These are phyloP conservation scores for Rhingia campestris DNA, from an alignment of 2,888 invertebrate genomes.

Conservation along the genomic window DNA sequence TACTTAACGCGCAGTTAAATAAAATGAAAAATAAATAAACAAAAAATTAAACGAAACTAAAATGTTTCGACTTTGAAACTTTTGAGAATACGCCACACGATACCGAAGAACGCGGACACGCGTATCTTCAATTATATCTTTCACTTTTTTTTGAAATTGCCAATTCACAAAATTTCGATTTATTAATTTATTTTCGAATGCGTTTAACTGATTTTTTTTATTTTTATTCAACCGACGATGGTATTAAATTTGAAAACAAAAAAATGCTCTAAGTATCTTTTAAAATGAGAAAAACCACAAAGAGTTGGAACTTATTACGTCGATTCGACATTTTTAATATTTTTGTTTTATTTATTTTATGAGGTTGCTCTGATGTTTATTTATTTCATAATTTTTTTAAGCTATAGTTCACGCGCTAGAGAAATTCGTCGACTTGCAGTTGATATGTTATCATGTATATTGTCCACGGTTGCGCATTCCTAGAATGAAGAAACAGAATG, in stretches of 20 bases:
- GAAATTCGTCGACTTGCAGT: conserved; percentile 28
- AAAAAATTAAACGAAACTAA: conserved; percentile 6
- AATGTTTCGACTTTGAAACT: conserved; percentile 27
- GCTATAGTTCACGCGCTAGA: not conserved
- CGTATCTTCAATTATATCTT: conserved; percentile 10
- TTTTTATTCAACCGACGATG: conserved; percentile 13
- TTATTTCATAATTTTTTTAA: not conserved
- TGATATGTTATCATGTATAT: conserved; percentile 28
- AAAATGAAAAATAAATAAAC: conserved; percentile 10
- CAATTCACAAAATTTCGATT: conserved; percentile 16
- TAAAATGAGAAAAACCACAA: conserved; percentile 73
- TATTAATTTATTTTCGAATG: conserved; percentile 2
- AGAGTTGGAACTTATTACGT: conserved; percentile 75
- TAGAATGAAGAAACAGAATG: conserved; percentile 49
- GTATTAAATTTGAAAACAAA: conserved; percentile 39
- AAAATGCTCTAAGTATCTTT: conserved; percentile 69
- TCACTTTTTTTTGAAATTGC: conserved; percentile 9
- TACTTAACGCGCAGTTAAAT: conserved; percentile 4
- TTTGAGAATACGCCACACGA: conserved; percentile 18
- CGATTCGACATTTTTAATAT: conserved; percentile 78
- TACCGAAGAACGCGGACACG: conserved; percentile 15
- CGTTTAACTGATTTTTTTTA: conserved; percentile 24
- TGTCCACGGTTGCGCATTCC: conserved; percentile 22
- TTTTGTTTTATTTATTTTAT: conserved; percentile 1
- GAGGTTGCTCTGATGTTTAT: not conserved